Evolutionary conservation across 2,113 vertebrate species (phyloP).

Genomic region (Sapajus apella): DNA sequence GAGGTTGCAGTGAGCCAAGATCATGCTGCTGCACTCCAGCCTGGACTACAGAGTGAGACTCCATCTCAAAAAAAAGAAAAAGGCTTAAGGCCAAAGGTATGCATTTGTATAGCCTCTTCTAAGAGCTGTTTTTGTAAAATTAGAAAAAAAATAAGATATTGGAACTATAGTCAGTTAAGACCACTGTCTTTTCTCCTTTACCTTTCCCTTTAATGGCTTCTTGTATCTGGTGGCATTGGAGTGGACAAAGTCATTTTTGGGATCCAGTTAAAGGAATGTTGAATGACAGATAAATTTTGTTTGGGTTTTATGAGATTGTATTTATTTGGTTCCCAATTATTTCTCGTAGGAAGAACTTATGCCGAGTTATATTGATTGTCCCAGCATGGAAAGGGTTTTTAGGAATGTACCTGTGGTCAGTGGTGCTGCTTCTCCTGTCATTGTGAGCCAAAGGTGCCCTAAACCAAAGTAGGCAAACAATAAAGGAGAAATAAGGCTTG

Average conservation of each 20-base stretch:
- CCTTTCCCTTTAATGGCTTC: background rate
- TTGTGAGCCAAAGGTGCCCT: background rate
- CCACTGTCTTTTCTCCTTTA: background rate
- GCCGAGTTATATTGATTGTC: background rate
- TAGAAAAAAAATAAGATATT: background rate
- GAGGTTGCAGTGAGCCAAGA: too few relatives aligned
- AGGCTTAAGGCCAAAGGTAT: background rate
- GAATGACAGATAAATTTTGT: background rate
- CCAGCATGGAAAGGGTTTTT: background rate
- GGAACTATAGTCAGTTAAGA: background rate
- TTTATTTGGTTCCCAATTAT: background rate
- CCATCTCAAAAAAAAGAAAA: too few relatives aligned
- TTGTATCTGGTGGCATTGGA: background rate
- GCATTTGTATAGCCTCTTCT: background rate
- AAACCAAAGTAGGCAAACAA: background rate
- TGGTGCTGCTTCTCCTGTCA: background rate
- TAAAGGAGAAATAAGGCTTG: background rate
- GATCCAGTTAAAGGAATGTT: background rate
- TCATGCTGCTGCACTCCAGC: too few relatives aligned
- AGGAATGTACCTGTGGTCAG: background rate
- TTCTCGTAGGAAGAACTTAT: background rate
- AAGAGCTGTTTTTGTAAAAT: background rate
- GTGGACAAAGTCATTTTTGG: background rate
- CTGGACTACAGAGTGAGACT: too few relatives aligned
- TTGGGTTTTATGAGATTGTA: background rate